These are phyloP conservation scores for Neoniphon sammara DNA, from an alignment of 2,797 vertebrate genomes.

Conservation along the genomic window DNA sequence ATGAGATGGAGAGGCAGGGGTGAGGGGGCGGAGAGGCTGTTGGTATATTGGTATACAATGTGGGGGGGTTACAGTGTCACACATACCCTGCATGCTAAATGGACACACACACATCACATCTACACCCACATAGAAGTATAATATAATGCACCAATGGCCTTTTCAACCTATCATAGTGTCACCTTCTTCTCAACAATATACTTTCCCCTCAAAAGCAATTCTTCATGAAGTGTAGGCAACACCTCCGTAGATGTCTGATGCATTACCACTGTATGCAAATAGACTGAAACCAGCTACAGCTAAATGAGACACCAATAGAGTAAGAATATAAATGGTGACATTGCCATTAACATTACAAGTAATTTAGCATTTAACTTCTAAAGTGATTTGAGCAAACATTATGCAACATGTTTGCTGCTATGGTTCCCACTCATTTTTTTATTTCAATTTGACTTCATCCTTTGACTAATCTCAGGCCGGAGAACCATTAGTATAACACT, in stretches of 20 bases:
- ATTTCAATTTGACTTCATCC: too few relatives aligned
- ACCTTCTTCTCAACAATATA: too few relatives aligned
- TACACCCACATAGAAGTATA: background rate
- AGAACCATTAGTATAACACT: too few relatives aligned
- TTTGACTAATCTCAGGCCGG: too few relatives aligned
- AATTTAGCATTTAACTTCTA: too few relatives aligned
- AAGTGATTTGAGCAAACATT: too few relatives aligned
- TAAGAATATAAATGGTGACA: too few relatives aligned
- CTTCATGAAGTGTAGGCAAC: too few relatives aligned
- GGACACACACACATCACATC: conserved; percentile 12
- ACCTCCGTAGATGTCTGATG: background rate
- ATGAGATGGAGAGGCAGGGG: conserved; percentile 32
- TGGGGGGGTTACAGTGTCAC: conserved; percentile 11
- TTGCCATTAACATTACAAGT: too few relatives aligned
- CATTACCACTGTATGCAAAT: conserved; percentile 24
- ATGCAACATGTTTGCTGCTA: too few relatives aligned
- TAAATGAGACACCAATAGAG: background rate
- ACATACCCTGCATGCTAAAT: background rate
- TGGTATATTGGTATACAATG: conserved; percentile 19
- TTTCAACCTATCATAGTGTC: background rate
- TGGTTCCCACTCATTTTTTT: too few relatives aligned
- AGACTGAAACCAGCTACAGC: conserved; percentile 9
- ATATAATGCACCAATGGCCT: background rate
- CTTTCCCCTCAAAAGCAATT: too few relatives aligned
- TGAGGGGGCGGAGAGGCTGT: conserved; percentile 1